A percentile compares a stretch with the other conserved stretches of the same genome.
Evolutionary conservation across 2,888 invertebrate genomes (phyloP).

Genomic region (Erebia palarica): DNA sequence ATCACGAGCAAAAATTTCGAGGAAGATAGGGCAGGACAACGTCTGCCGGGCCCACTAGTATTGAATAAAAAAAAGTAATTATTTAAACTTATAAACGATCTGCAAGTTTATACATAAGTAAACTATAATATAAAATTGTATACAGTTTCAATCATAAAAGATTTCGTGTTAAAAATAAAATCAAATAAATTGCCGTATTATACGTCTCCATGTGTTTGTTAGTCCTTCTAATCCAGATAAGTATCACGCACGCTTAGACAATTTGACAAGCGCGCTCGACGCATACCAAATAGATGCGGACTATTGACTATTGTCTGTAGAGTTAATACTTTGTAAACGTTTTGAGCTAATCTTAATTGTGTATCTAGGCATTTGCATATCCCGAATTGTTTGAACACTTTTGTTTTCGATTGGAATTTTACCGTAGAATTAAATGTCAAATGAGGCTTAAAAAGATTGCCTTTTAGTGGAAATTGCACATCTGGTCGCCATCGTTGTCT

Average conservation of each 20-base stretch:
- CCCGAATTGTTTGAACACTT: constrained; percentile 23
- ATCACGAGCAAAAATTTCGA: too few relatives aligned
- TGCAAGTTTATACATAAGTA: too few relatives aligned
- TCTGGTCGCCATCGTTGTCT: too few relatives aligned
- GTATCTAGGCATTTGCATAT: constrained; percentile 31
- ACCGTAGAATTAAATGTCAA: background rate
- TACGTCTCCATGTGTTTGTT: background rate
- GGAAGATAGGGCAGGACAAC: too few relatives aligned
- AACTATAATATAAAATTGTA: too few relatives aligned
- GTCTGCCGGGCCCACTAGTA: too few relatives aligned
- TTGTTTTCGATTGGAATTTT: constrained; percentile 31
- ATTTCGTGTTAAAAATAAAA: too few relatives aligned
- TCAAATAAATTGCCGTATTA: background rate
- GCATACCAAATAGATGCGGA: constrained; percentile 24
- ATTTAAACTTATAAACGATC: too few relatives aligned
- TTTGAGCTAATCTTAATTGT: constrained; percentile 29
- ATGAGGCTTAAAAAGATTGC: background rate
- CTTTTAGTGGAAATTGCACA: too few relatives aligned
- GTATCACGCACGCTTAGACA: constrained; percentile 29
- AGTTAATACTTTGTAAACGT: constrained; percentile 7
- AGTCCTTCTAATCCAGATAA: constrained; percentile 23
- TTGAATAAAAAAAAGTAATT: too few relatives aligned
- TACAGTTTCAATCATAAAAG: too few relatives aligned
- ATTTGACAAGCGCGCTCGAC: constrained; percentile 29
- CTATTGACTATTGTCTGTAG: constrained; percentile 7